phyloP scores from a whole-genome alignment of 2,797 vertebrate species.

The Spheniscus humboldti region DNA sequence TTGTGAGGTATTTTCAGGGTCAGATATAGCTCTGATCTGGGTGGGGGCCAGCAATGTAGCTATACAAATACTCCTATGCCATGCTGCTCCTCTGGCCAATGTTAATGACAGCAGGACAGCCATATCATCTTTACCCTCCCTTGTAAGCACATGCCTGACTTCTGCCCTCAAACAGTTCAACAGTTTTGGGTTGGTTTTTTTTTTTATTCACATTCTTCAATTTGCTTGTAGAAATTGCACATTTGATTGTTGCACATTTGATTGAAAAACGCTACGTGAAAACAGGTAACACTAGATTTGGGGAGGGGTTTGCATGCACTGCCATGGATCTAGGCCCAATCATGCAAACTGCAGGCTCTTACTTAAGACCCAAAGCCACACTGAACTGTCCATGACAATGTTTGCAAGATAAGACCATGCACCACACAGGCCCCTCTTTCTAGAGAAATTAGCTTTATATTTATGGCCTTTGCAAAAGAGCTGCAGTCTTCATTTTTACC shows the following conservation, averaged over 20 bases:
- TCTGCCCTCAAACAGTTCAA: background rate
- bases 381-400: background rate
- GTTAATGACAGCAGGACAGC: background rate
- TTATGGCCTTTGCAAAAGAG: background rate
- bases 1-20: background rate
- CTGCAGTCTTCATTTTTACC: background rate
- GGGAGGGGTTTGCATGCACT: background rate
- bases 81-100: background rate
- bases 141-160: background rate
- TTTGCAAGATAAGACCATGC: background rate
- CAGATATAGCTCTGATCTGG: background rate
- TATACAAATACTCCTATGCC: background rate
- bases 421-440: background rate
- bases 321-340: background rate
- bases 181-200: too few relatives aligned
- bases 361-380: background rate
- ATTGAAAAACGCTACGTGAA: background rate
- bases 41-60: background rate
- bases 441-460: background rate
- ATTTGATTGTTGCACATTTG: background rate
- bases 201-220: background rate
- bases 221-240: background rate
- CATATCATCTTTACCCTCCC: background rate
- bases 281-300: background rate
- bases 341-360: background rate